phyloP scores from a whole-genome alignment of 1,140 invertebrate genomes.

The Caenorhabditis briggsae region DNA sequence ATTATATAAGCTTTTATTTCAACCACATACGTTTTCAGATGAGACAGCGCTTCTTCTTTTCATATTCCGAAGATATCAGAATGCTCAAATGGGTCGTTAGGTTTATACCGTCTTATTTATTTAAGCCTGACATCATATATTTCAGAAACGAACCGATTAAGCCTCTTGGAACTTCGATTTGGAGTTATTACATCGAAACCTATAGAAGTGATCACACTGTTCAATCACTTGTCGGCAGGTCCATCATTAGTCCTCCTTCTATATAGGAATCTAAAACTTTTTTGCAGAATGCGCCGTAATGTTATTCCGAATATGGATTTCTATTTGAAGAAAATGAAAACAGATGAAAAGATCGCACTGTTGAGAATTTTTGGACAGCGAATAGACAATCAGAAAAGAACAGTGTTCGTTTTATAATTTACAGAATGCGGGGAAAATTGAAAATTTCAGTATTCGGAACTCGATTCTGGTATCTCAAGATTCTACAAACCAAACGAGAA shows the following conservation, averaged over 20 bases:
- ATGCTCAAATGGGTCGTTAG: conserved; percentile 10
- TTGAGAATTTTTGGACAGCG: not conserved
- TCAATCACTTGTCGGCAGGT: not conserved
- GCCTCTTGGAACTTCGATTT: not conserved
- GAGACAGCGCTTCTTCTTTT: not conserved
- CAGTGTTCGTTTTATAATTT: too few relatives aligned
- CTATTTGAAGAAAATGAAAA: not conserved
- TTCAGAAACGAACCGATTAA: too few relatives aligned
- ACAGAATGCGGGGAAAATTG: too few relatives aligned
- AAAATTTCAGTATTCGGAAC: too few relatives aligned
- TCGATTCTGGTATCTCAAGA: too few relatives aligned
- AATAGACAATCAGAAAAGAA: not conserved
- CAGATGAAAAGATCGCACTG: not conserved
- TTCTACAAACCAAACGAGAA: too few relatives aligned
- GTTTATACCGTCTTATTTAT: not conserved
- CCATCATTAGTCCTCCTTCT: too few relatives aligned
- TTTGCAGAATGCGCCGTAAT: conserved; percentile 4
- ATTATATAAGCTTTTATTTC: too few relatives aligned
- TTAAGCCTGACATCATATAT: too few relatives aligned
- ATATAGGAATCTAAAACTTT: not conserved
- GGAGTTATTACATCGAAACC: not conserved
- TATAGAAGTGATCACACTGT: not conserved
- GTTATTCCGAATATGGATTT: not conserved
- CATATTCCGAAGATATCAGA: not conserved
- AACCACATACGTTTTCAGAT: too few relatives aligned